Evolutionary conservation across 53 echinoderm and acorn worm species (phyloP), one percentile per base, ranked within the genome.

Genomic region (Mesocentrotus franciscanus): DNA sequence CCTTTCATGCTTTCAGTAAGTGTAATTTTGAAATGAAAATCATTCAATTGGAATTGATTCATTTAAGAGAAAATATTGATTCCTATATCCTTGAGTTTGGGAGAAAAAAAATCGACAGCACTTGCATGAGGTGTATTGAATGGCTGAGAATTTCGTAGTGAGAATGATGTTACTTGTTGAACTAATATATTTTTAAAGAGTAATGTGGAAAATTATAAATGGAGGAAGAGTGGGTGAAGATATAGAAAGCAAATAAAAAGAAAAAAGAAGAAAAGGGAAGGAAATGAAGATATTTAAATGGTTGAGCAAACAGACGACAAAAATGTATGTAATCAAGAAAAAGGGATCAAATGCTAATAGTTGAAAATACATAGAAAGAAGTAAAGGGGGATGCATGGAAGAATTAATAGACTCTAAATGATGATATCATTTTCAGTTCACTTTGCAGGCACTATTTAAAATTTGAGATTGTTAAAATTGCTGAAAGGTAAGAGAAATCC

Each of bases 11-110:
- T 58, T 85, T 85, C 12, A 1, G 36, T 81, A 42, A 20, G 13
- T 81, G 42, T 27, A 58, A 87, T 55, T 85, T 85, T 85, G n/a
- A n/a, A 87, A 55, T 84, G 10, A 87, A 57, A 84, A 57, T 27
- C 24, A 57, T n/a, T 26, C 27, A 13, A 26, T 10, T 58, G 13
- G 26, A 29, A 58, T 1, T 87, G 18, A 87, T 36, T 81, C 11
- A 36, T 81, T 34, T 87, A 22, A 85, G n/a, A 39, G 72, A 29
- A 72, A 79, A 36, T 6, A 33, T 20, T 75, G 24, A 58, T 87
- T 58, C 26, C 1, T n/a, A 58, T 58, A 58, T 29, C 29, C 57
- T 29, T 87, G 59, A 58, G 10, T 10, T 10, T 85, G 12, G 9
- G n/a, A 27, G 27, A 13, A 7, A 30, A 81, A 39, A 4, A 76